Evolutionary conservation across 2,113 vertebrate species (phyloP).

Genomic region (Otis tarda): DNA sequence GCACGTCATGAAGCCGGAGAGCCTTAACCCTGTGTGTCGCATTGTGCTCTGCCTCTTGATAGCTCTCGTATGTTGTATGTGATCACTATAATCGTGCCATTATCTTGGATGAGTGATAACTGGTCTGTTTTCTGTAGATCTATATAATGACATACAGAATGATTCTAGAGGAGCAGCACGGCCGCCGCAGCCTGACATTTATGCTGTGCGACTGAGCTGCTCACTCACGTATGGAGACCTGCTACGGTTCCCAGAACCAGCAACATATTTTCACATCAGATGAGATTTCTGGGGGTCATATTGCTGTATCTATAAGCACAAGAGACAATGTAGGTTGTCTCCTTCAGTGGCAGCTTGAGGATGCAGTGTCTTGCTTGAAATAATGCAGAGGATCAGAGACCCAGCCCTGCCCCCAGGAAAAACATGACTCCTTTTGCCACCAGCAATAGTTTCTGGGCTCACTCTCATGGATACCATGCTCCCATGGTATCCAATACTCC

Average conservation of each 20-base stretch:
- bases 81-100: background rate
- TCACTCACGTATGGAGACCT: background rate
- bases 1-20: background rate
- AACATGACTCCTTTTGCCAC: fast-evolving
- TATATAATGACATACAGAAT: background rate
- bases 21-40: background rate
- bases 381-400: background rate
- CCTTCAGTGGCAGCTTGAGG: background rate
- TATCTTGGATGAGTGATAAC: background rate
- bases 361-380: background rate
- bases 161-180: background rate
- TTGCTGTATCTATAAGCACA: background rate
- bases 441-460: background rate
- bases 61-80: background rate
- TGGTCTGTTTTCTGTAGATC: background rate
- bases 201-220: background rate
- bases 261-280: background rate
- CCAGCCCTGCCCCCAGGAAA: background rate
- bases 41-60: background rate
- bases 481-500: background rate
- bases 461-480: background rate
- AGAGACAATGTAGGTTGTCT: background rate
- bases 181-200: background rate
- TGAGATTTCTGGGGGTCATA: background rate
- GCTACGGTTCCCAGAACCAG: background rate